phyloP scores from a whole-genome alignment of 1,140 invertebrate genomes.

The Fopius arisanus region DNA sequence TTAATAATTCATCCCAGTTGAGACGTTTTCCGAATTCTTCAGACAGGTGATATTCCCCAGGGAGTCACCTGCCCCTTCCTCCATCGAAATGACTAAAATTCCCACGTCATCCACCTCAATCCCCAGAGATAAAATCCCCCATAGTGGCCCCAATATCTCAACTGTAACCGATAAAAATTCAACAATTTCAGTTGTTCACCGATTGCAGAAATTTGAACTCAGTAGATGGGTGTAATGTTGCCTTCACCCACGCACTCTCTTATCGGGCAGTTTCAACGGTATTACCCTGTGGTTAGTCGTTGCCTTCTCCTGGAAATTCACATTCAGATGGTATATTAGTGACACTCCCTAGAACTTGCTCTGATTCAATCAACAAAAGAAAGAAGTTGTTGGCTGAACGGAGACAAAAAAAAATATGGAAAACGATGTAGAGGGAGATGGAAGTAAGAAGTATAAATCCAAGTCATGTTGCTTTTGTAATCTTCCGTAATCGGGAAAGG shows the following conservation, averaged over 20 bases:
- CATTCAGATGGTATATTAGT: conserved; percentile 8
- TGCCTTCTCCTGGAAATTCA: conserved; percentile 10
- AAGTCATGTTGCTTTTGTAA: conserved; percentile 9
- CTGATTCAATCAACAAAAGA: conserved; percentile 10
- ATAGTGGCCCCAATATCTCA: too few relatives aligned
- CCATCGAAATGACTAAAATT: neutral
- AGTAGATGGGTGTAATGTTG: conserved; percentile 2
- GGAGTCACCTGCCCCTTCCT: neutral
- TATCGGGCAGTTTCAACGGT: neutral
- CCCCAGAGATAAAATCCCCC: too few relatives aligned
- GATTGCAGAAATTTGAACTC: conserved; percentile 21
- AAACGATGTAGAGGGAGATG: neutral
- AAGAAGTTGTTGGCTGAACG: neutral
- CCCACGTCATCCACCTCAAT: neutral
- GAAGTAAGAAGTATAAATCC: neutral
- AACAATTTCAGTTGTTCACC: neutral
- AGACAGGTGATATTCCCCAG: conserved; percentile 2
- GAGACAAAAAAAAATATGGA: neutral
- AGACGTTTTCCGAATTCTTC: neutral
- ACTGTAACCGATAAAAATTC: neutral
- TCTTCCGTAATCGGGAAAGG: conserved; percentile 10
- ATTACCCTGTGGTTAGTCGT: neutral
- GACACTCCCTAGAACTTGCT: conserved; percentile 16
- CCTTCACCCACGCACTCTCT: conserved; percentile 9
- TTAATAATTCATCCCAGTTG: neutral